phyloP scores from a whole-genome alignment of 2,888 invertebrate genomes.

The Gerosis bhagava region DNA sequence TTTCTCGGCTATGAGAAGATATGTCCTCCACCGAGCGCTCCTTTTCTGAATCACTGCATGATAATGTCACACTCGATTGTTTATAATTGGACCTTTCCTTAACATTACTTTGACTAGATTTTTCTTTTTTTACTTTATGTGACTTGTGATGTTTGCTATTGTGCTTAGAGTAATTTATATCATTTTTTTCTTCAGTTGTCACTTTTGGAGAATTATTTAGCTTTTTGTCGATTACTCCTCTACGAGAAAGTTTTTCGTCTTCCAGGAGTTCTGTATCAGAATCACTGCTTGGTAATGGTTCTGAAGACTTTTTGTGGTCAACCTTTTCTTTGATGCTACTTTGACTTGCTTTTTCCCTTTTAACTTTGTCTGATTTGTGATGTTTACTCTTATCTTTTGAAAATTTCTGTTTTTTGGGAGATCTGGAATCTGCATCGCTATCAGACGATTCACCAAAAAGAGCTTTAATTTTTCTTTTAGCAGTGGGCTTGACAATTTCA shows the following conservation, averaged over 20 bases:
- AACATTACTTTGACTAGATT: too few species aligned
- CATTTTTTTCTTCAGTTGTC: too few species aligned
- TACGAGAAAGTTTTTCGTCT: not conserved
- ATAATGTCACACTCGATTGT: too few species aligned
- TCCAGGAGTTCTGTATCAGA: conserved; percentile 44
- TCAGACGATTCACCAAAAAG: conserved; percentile 79
- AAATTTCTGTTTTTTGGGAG: conserved; percentile 43
- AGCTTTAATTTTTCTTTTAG: conserved; percentile 72
- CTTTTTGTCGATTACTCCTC: not conserved
- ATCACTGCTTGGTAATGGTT: conserved; percentile 44
- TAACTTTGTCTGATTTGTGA: conserved; percentile 23
- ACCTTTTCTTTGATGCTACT: conserved; percentile 20
- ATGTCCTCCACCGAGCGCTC: too few species aligned
- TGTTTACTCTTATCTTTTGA: conserved; percentile 28
- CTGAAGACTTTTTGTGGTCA: conserved; percentile 12
- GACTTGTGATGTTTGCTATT: too few species aligned
- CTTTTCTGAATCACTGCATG: too few species aligned
- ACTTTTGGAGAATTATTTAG: not conserved
- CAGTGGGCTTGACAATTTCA: conserved; percentile 48
- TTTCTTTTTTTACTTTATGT: too few species aligned
- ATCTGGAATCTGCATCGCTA: conserved; percentile 53
- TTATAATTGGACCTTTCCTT: too few species aligned
- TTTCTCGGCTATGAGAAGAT: too few species aligned
- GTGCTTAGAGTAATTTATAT: too few species aligned
- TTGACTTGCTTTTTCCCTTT: conserved; percentile 19